Percentiles rank a stretch among this genome's conserved stretches.
Conservation (phyloP, 1,140 invertebrate species). For the Cheumatopsyche charites region DNA sequence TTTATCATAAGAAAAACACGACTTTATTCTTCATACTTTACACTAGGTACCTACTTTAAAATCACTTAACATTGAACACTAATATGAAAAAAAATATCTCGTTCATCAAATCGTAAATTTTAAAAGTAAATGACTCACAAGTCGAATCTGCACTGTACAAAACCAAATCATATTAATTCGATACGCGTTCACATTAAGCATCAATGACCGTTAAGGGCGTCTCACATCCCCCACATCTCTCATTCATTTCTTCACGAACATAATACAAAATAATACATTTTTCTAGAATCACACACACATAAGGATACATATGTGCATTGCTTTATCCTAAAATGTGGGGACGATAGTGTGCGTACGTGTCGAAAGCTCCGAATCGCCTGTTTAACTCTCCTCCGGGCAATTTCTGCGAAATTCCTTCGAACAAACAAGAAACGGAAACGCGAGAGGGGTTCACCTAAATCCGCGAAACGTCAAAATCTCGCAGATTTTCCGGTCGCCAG, state of each 20-base stretch:
- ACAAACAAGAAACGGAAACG: slow-evolving; percentile 18
- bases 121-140: no score
- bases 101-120: no score
- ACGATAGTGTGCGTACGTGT: slow-evolving; percentile 47
- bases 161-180: slow-evolving; percentile 37
- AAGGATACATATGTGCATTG: not conserved
- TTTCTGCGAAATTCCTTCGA: slow-evolving; percentile 43
- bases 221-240: slow-evolving; percentile 34
- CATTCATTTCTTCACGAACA: not conserved
- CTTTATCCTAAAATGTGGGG: not conserved
- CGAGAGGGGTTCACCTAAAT: not conserved
- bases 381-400: slow-evolving; percentile 48
- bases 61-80: no score
- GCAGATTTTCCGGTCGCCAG: not conserved
- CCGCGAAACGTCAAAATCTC: slow-evolving; percentile 2
- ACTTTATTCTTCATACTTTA: no score
- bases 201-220: slow-evolving; percentile 44
- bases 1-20: no score
- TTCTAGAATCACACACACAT: no score
- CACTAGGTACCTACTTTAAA: no score
- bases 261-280: no score
- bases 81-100: no score
- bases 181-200: slow-evolving; percentile 40
- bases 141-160: not conserved
- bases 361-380: slow-evolving; percentile 46